phyloP scores from a whole-genome alignment of 2,888 invertebrate genomes.

The Clistopyga incitator region DNA sequence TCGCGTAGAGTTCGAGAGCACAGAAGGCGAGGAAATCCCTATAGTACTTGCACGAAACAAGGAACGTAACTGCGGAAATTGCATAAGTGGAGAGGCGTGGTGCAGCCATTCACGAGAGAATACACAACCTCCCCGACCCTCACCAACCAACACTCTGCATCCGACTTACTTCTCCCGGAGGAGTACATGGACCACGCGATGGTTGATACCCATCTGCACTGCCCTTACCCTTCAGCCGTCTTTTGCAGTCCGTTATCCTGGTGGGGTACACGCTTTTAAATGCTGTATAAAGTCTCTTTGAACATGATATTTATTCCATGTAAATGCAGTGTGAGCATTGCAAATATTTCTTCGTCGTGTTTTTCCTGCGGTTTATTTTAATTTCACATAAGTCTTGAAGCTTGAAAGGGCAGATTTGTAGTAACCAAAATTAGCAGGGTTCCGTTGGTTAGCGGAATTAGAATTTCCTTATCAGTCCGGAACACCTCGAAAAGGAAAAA shows the following conservation, averaged over 20 bases:
- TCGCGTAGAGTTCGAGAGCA: neutral
- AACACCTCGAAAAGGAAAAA: neutral
- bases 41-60: slow-evolving; percentile 13
- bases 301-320: neutral
- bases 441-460: slow-evolving; percentile 4
- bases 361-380: neutral
- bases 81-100: slow-evolving; percentile 42
- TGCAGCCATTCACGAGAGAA: slow-evolving; percentile 50
- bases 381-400: neutral
- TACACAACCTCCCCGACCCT: slow-evolving; percentile 26
- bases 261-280: neutral
- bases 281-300: neutral
- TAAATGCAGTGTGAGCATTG: neutral
- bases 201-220: slow-evolving; percentile 5
- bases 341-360: neutral
- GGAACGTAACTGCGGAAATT: slow-evolving; percentile 25
- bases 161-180: slow-evolving; percentile 42
- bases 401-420: neutral
- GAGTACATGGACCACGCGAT: slow-evolving; percentile 37
- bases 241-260: neutral
- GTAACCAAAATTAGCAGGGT: neutral
- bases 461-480: slow-evolving; percentile 5
- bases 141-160: neutral
- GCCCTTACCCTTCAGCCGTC: neutral
- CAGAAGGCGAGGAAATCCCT: slow-evolving; percentile 1